Evolutionary conservation across 2,888 invertebrate genomes (phyloP).

Genomic region (Monopis laevigella): DNA sequence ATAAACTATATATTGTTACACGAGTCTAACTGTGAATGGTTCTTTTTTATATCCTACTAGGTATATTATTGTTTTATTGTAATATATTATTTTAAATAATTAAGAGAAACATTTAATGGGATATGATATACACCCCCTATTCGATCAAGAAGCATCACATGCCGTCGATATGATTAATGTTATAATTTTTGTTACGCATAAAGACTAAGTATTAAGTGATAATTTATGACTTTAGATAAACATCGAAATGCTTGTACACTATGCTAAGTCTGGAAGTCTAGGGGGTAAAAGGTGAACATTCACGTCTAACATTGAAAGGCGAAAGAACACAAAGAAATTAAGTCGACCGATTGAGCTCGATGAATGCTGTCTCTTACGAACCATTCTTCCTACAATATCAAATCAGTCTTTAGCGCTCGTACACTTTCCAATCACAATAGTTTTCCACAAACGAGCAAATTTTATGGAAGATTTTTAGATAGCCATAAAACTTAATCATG

Average conservation of each 20-base stretch:
- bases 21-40: constrained; percentile 58
- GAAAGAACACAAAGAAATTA: constrained; percentile 38
- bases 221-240: constrained; percentile 51
- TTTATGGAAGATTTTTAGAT: constrained; percentile 48
- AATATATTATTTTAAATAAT: constrained; percentile 29
- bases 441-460: constrained; percentile 45
- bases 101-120: constrained; percentile 29
- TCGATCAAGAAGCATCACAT: constrained; percentile 52
- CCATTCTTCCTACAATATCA: constrained; percentile 52
- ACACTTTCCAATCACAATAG: constrained; percentile 48
- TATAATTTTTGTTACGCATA: constrained; percentile 48
- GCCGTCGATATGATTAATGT: constrained; percentile 34
- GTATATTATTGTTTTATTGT: constrained; percentile 26
- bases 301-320: constrained; percentile 57
- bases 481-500: constrained; percentile 48
- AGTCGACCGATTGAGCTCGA: constrained; percentile 43
- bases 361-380: constrained; percentile 43
- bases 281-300: constrained; percentile 51
- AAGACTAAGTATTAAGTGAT: constrained; percentile 19
- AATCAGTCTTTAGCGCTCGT: constrained; percentile 66
- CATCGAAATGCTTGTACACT: constrained; percentile 44
- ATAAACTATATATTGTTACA: constrained; percentile 51
- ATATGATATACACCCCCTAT: constrained; percentile 40
- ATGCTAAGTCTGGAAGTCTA: constrained; percentile 45
- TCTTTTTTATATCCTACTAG: constrained; percentile 22